phyloP scores from a whole-genome alignment of 2,888 invertebrate genomes.

The Bellardia pandia region DNA sequence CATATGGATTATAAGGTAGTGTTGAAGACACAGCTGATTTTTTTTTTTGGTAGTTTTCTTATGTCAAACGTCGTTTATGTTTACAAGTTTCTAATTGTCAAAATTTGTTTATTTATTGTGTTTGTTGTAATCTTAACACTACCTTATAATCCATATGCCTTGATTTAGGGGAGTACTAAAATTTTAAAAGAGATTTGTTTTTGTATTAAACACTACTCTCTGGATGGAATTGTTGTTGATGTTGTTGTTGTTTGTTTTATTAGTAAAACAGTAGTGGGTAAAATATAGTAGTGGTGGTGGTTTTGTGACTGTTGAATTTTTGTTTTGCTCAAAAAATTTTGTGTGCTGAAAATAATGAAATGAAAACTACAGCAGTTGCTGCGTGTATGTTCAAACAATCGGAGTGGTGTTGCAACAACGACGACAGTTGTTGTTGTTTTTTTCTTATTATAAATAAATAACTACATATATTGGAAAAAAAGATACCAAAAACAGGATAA shows the following conservation, averaged over 20 bases:
- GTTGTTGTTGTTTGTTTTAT: too few relatives aligned
- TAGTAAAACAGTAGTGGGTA: neutral
- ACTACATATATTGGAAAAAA: neutral
- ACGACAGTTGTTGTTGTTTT: conserved; percentile 47
- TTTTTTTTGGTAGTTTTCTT: too few relatives aligned
- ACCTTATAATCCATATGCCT: too few relatives aligned
- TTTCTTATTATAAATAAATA: neutral
- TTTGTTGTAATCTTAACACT: too few relatives aligned
- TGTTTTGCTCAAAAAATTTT: conserved; percentile 41
- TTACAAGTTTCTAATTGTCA: too few relatives aligned
- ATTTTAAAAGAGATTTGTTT: conserved; percentile 11
- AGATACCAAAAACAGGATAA: conserved; percentile 34
- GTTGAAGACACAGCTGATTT: too few relatives aligned
- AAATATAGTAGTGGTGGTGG: neutral
- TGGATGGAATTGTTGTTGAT: neutral
- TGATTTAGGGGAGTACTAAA: conserved; percentile 36
- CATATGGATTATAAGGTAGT: too few relatives aligned
- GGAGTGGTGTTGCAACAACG: conserved; percentile 60
- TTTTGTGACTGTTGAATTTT: conserved; percentile 11
- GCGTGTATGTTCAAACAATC: conserved; percentile 59
- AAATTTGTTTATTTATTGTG: too few relatives aligned
- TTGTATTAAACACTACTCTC: neutral
- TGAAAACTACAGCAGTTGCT: conserved; percentile 62
- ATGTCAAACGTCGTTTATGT: too few relatives aligned
- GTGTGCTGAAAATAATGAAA: conserved; percentile 29